Base-by-base conservation (phyloP, 1,140 invertebrate genomes). In the Euura lappo region DNA sequence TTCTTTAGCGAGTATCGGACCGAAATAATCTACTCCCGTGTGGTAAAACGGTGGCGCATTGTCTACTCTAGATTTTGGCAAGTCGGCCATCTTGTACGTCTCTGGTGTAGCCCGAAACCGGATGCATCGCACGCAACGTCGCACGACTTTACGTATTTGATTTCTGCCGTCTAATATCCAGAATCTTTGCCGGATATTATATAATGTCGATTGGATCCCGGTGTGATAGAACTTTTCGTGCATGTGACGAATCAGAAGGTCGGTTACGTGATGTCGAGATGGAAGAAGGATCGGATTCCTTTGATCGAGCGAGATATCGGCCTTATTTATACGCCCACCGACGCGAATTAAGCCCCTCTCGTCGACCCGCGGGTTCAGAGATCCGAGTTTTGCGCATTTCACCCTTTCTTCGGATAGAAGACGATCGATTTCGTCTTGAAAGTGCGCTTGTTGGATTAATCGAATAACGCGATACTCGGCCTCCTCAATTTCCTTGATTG, bases 261-360 rank as follows among this genome's bases (percentile, higher is more conserved):
- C 72, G 45, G 80, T 79, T 6, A 87, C 69, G 44, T 73, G 72
- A 77, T 83, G 76, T 28, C 78, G 80, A n/a, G 75, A 65, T 45
- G 83, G 80, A 44, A 84, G 72, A 45, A 89, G 71, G n/a, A 86
- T 81, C 1, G 87, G 88, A 77, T 87, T 84, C 75, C 84, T 84
- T 43, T 78, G 75, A 65, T 84, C 77, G 65, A 76, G 76, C 10
- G 70, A 70, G 2, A 87, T 69, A 42, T 78, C 44, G 2, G 87
- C 76, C 44, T 81, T 70, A 45, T 75, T 44, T 6, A 88, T 71
- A 6, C 87, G 72, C 28, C 88, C 86, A 42, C 85, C 86, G 46
- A 88, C 85, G 71, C 83, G 77, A n/a, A 89, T 68, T 4, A 88
- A 11, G 42, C 80, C 79, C 44, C 75, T 73, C 7, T 79, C 28